Evolutionary conservation across 2,797 vertebrate species (phyloP).

Genomic region (Alca torda): DNA sequence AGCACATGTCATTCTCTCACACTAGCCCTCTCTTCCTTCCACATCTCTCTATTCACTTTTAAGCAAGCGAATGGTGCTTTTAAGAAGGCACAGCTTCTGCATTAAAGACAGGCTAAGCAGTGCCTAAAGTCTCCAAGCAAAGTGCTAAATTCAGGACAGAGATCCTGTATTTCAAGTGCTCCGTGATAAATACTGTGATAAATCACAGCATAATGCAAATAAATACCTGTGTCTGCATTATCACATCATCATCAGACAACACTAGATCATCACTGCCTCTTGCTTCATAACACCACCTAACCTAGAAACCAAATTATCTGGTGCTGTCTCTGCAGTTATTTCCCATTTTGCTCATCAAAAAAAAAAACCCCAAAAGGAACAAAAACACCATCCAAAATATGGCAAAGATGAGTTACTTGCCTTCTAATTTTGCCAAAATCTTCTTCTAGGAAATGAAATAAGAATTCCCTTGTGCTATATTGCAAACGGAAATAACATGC

Average conservation of each 20-base stretch:
- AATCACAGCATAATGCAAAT: background rate
- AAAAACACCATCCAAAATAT: background rate
- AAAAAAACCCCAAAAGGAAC: background rate
- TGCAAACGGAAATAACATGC: background rate
- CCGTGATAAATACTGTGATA: background rate
- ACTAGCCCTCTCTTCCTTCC: background rate
- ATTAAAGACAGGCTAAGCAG: background rate
- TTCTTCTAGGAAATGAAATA: background rate
- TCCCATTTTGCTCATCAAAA: background rate
- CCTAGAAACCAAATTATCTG: background rate
- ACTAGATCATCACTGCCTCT: background rate
- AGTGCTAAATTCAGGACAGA: background rate
- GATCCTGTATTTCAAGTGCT: background rate
- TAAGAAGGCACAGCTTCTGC: background rate
- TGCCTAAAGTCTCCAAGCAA: background rate
- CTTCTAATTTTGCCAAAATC: constrained; percentile 12
- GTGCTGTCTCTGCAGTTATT: background rate
- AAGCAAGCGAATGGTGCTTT: background rate
- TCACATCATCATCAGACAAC: background rate
- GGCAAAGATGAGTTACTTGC: background rate
- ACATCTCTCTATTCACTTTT: background rate
- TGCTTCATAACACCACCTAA: background rate
- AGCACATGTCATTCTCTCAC: background rate
- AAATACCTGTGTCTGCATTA: background rate
- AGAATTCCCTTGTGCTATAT: background rate